Base-by-base conservation (phyloP, 23 tunicate genomes). In the Halocynthia roretzi region DNA sequence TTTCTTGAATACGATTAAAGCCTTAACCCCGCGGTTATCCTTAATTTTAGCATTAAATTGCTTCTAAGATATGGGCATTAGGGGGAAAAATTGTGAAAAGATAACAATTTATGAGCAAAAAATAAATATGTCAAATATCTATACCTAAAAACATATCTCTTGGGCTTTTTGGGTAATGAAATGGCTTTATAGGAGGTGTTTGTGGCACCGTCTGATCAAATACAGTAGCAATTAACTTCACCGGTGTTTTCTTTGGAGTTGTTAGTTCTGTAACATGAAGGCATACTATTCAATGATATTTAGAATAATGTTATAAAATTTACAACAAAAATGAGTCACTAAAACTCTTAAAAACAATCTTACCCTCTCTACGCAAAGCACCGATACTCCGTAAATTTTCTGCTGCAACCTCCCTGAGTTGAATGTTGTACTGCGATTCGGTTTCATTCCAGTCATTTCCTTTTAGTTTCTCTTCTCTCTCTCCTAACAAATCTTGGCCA, bases 141-240 rank as follows among this genome's bases (percentile, higher is more conserved):
- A 10, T 20, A 74, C 78, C 63, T 8, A 83, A 54, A 31, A 81
- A 66, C 80, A 83, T 76, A 17, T 76, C 81, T 1, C 80, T 62
- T 54, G 71, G 10, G 19, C 67, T 72, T 68, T 44, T 56, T 51
- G 15, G 55, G 52, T 83, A 83, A 68, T 83, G 81, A 68, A 83
- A 83, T 7, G 87, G 87, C 63, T 76, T 83, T 18, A 77, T 49
- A 0, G 76, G 72, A 50, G 76, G 19, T 10, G 60, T n/a, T 50
- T 17, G 53, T 14, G 31, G 10, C 7, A 19, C 14, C 12, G 75
- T 60, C 14, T 51, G 72, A 8, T 74, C 78, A 14, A 52, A 74
- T 31, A 74, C 55, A 53, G 78, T 74, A 19, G 78, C 78, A 18
- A 74, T 53, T 5, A 6, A 74, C 22, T 74, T 74, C 8, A 74